Evolutionary conservation across 2,113 vertebrate genomes (phyloP).

Genomic region (Lepus timidus): DNA sequence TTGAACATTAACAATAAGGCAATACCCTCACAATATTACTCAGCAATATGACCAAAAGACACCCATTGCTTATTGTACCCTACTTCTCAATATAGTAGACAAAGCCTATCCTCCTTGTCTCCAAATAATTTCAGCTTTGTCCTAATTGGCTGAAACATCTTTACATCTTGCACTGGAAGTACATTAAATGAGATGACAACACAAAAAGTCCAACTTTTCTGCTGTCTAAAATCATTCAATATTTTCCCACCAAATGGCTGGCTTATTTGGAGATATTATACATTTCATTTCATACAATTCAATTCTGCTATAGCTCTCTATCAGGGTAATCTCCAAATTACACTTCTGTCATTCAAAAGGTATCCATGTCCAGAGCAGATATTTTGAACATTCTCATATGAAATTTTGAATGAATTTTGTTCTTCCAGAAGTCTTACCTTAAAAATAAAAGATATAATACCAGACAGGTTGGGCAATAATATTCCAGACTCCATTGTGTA

Average conservation of each 20-base stretch:
- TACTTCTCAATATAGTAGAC: background rate
- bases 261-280: background rate
- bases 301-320: background rate
- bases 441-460: background rate
- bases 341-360: background rate
- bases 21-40: background rate
- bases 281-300: background rate
- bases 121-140: background rate
- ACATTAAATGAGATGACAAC: background rate
- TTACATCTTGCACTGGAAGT: background rate
- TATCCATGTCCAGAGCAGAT: background rate
- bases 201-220: background rate
- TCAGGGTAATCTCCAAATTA: background rate
- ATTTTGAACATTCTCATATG: background rate
- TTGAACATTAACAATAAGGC: background rate
- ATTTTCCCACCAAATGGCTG: background rate
- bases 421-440: background rate
- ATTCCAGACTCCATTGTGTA: background rate
- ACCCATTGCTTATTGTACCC: background rate
- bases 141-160: background rate
- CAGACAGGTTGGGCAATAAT: background rate
- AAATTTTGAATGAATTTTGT: background rate
- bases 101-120: background rate
- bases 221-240: background rate
- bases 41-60: background rate